phyloP scores from a whole-genome alignment of 2,797 vertebrate genomes.

The Rhabdomys pumilio region DNA sequence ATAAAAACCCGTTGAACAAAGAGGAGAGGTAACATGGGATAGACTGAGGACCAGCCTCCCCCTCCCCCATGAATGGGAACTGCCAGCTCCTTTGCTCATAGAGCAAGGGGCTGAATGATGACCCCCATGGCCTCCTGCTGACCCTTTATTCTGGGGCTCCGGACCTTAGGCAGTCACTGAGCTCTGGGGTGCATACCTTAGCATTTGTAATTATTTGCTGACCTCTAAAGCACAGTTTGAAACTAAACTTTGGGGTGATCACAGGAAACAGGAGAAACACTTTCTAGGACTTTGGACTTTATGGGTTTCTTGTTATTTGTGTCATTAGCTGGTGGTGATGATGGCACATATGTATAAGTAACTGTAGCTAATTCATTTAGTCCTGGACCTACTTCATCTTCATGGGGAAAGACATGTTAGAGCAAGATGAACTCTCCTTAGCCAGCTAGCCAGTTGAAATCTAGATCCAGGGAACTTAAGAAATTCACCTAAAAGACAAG shows the following conservation, averaged over 20 bases:
- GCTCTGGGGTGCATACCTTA: fast-evolving
- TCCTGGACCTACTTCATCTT: neutral
- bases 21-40: neutral
- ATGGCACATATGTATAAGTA: neutral
- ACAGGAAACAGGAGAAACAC: neutral
- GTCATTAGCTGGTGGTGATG: neutral
- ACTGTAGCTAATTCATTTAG: neutral
- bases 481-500: neutral
- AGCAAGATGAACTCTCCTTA: neutral
- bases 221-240: neutral
- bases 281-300: neutral
- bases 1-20: neutral
- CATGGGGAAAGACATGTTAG: neutral
- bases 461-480: neutral
- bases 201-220: neutral
- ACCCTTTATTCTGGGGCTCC: neutral
- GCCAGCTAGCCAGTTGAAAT: neutral
- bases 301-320: neutral
- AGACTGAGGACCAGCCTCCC: neutral
- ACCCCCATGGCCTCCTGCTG: neutral
- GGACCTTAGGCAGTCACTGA: neutral
- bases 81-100: neutral
- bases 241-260: neutral
- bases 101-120: neutral
- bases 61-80: neutral